Evolutionary conservation across 2,888 invertebrate genomes (phyloP), one percentile per base, ranked within the genome.

Genomic region (Stenchaetothrips biformis): DNA sequence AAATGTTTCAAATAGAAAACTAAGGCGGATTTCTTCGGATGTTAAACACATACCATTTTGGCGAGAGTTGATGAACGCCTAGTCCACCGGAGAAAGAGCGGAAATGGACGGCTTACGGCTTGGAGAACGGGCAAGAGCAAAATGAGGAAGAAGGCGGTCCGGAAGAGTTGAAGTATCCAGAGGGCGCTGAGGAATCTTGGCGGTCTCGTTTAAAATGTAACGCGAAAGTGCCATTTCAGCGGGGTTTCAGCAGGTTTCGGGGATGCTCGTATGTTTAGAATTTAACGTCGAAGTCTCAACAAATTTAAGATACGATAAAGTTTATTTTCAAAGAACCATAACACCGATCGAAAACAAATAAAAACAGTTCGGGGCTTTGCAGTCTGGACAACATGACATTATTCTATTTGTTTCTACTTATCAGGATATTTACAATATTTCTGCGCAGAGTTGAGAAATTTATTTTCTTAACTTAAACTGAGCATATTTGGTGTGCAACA

Each of bases 21-120:
- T 6, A 2, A 25, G 8, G 11, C 8, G 4, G 67, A 74, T 74
- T 74, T 7, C 2, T 25, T 25, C 67, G 67, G 67, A 74, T 74
- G 8, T 21, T 25, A 7, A 8, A 11, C 25, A 74, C 67, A 25
- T 11, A 74, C 67, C 67, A 74, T 74, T 11, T 21, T 25, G 21
- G 11, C 9, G 21, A 11, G 11, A 9, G 7, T 21, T 21, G 21
- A 2, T 74, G 67, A 9, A 25, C 21, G 11, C 13, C 53, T 18
- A 18, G 67, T n/a, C 25, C 25, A 74, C 67, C 67, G 67, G 67
- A 74, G 59, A 59, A 59, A 59, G 59, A 59, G 18, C 59, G 67
- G 67, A 74, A 74, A 11, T 21, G 25, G 2, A 8, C 67, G n/a
- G 6, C 53, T 2, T 13, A 0, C 13, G 9, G 13, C 53, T n/a